Evolutionary conservation across 2,797 vertebrate genomes (phyloP).

Genomic region (Manis pentadactyla): DNA sequence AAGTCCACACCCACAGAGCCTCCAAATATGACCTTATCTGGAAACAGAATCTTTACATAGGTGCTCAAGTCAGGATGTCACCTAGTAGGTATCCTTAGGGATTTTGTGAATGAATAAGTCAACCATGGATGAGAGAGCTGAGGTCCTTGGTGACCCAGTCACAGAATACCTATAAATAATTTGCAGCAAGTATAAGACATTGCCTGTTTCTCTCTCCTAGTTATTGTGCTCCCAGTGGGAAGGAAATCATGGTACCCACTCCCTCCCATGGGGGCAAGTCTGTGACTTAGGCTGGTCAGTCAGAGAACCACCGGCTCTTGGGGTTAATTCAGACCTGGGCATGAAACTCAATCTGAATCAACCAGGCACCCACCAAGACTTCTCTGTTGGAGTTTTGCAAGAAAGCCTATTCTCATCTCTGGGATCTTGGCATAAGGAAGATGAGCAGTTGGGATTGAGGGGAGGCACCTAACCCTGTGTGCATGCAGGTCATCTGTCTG

Average conservation of each 20-base stretch:
- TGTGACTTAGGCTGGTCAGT: background rate
- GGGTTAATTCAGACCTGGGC: background rate
- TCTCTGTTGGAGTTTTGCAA: background rate
- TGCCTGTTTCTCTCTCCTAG: background rate
- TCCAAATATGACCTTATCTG: background rate
- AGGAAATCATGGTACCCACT: background rate
- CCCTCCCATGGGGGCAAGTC: background rate
- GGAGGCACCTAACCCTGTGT: too few relatives aligned
- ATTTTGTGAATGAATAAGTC: background rate
- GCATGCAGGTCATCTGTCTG: background rate
- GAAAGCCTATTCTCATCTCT: background rate
- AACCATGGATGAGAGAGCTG: background rate
- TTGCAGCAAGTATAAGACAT: background rate
- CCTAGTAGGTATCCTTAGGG: background rate
- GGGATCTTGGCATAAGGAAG: background rate
- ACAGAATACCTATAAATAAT: background rate
- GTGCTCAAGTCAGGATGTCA: background rate
- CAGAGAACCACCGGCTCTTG: background rate
- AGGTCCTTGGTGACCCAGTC: background rate
- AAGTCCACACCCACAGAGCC: background rate
- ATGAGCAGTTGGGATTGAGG: background rate
- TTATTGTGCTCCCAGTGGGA: background rate
- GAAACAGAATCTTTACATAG: background rate
- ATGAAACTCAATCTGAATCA: background rate
- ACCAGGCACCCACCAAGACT: background rate